Percentiles rank a stretch among this genome's conserved stretches.
Evolutionary conservation across 1,140 invertebrate species (phyloP).

Genomic region (Microvelia longipes): DNA sequence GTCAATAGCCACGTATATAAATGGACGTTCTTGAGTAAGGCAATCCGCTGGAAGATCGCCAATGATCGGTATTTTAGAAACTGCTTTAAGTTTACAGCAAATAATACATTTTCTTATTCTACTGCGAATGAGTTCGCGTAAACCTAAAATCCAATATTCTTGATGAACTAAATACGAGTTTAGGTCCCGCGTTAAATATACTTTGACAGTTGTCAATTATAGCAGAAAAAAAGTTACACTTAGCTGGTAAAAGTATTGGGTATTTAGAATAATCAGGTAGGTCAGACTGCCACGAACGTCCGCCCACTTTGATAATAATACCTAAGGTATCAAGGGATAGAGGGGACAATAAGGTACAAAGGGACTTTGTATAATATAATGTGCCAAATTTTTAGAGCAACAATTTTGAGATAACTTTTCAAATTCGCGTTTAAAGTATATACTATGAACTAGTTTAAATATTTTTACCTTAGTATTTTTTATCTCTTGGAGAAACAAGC

Average conservation of each 20-base stretch:
- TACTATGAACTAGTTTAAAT: background rate
- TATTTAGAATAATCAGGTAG: constrained; percentile 27
- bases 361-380: background rate
- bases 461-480: background rate
- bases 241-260: constrained; percentile 26
- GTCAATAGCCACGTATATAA: constrained; percentile 8
- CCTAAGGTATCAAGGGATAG: constrained; percentile 24
- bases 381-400: background rate
- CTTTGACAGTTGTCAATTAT: constrained; percentile 22
- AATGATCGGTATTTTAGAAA: constrained; percentile 16
- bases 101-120: constrained; percentile 21
- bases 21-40: constrained; percentile 21
- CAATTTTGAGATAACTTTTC: background rate
- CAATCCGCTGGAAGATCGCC: constrained; percentile 19
- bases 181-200: constrained; percentile 23
- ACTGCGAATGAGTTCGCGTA: constrained; percentile 14
- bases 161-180: constrained; percentile 22
- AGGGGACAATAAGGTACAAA: too few relatives aligned
- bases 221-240: constrained; percentile 12
- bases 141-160: constrained; percentile 25
- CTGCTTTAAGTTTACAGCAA: constrained; percentile 17
- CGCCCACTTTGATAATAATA: constrained; percentile 29
- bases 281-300: constrained; percentile 23
- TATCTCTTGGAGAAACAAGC: background rate
- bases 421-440: background rate